phyloP scores from a whole-genome alignment of 1,140 invertebrate genomes.

The Trichogramma pretiosum region DNA sequence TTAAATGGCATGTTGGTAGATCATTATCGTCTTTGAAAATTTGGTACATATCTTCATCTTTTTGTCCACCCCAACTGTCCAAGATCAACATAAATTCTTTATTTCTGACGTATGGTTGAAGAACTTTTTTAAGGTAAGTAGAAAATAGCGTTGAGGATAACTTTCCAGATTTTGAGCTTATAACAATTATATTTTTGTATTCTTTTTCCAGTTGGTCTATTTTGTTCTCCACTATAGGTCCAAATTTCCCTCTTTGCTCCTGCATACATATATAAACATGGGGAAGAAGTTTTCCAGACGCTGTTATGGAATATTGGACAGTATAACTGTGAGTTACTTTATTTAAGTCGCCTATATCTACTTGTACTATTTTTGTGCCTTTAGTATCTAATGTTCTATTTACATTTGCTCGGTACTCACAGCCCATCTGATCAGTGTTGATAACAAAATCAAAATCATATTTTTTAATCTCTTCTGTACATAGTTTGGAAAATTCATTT shows the following conservation, averaged over 20 bases:
- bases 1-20: background rate
- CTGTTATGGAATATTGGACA: background rate
- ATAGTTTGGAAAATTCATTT: background rate
- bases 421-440: background rate
- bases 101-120: background rate
- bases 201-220: background rate
- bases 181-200: background rate
- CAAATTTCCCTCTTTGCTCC: background rate
- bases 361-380: background rate
- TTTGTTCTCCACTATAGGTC: background rate
- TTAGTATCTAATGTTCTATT: background rate
- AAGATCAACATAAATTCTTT: background rate
- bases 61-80: slow-evolving; percentile 3
- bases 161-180: slow-evolving; percentile 7
- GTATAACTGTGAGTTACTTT: background rate
- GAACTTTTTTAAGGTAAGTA: background rate
- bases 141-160: background rate
- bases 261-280: slow-evolving; percentile 2
- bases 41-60: background rate
- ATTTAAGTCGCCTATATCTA: background rate
- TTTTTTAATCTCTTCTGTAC: background rate
- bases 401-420: background rate
- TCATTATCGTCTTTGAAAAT: background rate
- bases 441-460: slow-evolving; percentile 2
- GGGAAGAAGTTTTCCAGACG: slow-evolving; percentile 1